A percentile compares a stretch with the other conserved stretches of the same genome.
These are phyloP conservation scores for Turritopsis dohrnii DNA, from an alignment of 30 jellyfish, hydroid and myxozoan species.

Conservation along the genomic window DNA sequence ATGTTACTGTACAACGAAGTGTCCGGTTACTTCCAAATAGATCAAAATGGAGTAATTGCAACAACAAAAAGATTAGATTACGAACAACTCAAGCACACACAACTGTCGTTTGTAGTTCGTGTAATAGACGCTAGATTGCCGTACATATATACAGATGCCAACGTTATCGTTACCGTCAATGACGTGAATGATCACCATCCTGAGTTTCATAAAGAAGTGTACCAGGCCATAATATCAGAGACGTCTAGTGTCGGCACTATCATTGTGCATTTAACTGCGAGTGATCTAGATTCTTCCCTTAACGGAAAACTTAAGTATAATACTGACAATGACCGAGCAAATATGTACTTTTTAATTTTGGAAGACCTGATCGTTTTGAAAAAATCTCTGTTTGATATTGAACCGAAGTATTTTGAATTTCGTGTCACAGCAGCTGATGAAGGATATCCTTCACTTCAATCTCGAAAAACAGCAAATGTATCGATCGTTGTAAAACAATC, in stretches of 20 bases:
- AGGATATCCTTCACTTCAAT: not conserved
- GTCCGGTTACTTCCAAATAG: slow-evolving; percentile 42
- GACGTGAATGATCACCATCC: slow-evolving; percentile 30
- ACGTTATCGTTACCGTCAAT: slow-evolving; percentile 7
- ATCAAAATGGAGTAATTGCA: slow-evolving; percentile 43
- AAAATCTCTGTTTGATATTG: slow-evolving; percentile 10
- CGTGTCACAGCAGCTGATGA: not conserved
- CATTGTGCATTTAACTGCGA: slow-evolving; percentile 13
- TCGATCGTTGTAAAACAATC: not conserved
- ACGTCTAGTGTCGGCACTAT: not conserved
- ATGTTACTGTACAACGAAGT: slow-evolving; percentile 24
- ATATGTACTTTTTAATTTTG: not conserved
- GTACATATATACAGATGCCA: slow-evolving; percentile 1
- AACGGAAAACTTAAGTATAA: not conserved
- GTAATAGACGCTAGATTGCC: slow-evolving; percentile 28
- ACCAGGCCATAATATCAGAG: slow-evolving; percentile 18
- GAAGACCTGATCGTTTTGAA: slow-evolving; percentile 3
- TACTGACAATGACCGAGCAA: not conserved
- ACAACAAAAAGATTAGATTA: not conserved
- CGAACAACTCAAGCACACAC: not conserved
- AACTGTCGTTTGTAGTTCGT: slow-evolving; percentile 5
- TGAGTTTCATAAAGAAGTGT: not conserved
- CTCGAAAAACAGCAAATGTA: not conserved
- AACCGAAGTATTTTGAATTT: not conserved
- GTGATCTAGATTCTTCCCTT: slow-evolving; percentile 34